Conservation (phyloP, 1,140 invertebrate genomes). For the Diachasmimorpha longicaudata region DNA sequence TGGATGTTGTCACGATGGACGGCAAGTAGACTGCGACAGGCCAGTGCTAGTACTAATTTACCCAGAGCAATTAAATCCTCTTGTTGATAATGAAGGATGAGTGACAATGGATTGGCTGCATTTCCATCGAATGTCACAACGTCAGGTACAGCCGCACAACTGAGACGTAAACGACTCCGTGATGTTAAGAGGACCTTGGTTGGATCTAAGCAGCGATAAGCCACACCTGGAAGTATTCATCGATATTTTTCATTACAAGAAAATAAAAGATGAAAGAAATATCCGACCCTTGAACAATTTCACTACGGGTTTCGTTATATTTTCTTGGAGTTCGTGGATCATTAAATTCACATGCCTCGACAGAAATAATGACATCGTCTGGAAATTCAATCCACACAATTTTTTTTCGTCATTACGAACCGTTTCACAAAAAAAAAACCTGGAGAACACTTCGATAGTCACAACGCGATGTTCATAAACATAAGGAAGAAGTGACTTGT, state of each 20-base stretch:
- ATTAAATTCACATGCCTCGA: background rate
- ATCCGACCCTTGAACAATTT: background rate
- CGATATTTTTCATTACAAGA: background rate
- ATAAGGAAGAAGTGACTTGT: no score
- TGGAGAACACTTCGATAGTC: no score
- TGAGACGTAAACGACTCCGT: conserved; percentile 76
- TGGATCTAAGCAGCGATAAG: conserved; percentile 83
- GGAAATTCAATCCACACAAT: no score
- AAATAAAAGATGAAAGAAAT: background rate
- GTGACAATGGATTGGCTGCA: conserved; percentile 68
- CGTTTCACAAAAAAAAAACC: no score
- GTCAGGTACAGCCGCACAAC: conserved; percentile 83
- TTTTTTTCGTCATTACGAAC: no score
- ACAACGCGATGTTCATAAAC: no score
- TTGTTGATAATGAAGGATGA: conserved; percentile 85
- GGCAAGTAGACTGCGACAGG: conserved; percentile 87
- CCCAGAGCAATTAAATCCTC: conserved; percentile 92
- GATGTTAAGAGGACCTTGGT: conserved; percentile 87
- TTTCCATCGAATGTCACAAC: conserved; percentile 82
- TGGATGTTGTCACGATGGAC: conserved; percentile 85
- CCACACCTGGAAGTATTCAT: conserved; percentile 60
- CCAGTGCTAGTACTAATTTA: conserved; percentile 88
- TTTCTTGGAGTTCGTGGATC: background rate
- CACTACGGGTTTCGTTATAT: background rate
- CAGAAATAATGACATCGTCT: background rate